Conservation (phyloP, 2,797 vertebrate genomes). For the Geotrypetes seraphini region DNA sequence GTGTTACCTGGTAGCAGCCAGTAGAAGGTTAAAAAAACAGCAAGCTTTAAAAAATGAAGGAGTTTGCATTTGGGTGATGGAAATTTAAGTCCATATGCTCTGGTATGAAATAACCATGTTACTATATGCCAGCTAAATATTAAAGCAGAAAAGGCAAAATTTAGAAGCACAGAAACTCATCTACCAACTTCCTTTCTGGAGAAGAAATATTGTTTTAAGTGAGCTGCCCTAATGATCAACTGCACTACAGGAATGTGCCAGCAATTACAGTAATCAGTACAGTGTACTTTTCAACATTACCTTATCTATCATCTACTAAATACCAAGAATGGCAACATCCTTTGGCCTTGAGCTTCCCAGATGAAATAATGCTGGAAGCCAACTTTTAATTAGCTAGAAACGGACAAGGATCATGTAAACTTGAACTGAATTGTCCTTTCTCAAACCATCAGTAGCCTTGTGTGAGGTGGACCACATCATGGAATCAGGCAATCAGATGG, state of each 20-base stretch:
- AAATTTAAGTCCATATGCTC: too few species aligned
- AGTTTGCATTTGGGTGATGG: too few species aligned
- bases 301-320: constrained; percentile 27
- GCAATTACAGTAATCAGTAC: constrained; percentile 21
- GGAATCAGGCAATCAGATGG: background rate
- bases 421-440: background rate
- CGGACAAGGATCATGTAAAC: background rate
- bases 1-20: too few species aligned
- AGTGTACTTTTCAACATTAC: background rate
- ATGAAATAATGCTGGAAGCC: constrained; percentile 1
- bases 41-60: too few species aligned
- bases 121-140: constrained; percentile 9
- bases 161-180: constrained; percentile 27
- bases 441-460: background rate
- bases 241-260: constrained; percentile 27
- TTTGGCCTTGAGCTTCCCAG: background rate
- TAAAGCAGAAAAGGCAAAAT: constrained; percentile 23
- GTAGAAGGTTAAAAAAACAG: too few species aligned
- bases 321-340: constrained; percentile 1
- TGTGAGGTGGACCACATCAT: background rate
- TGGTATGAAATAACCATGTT: too few species aligned
- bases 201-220: constrained; percentile 35
- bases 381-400: constrained; percentile 8
- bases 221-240: constrained; percentile 30
- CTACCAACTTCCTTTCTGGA: constrained; percentile 31